These are phyloP conservation scores for Strigamia crassipes DNA, from an alignment of 2,888 invertebrate species.

Conservation along the genomic window DNA sequence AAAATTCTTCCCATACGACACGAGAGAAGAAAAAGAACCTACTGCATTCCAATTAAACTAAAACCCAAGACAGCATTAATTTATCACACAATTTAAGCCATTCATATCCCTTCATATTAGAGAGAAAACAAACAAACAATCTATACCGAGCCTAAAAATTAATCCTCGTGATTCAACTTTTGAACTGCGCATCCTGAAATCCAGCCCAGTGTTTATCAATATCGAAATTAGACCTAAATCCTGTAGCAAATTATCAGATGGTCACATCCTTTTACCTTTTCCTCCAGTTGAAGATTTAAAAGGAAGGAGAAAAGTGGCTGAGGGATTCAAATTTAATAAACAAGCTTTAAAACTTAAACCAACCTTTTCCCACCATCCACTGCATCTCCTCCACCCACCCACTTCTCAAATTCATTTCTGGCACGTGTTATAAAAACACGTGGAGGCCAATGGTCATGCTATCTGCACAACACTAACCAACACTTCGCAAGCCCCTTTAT, in stretches of 20 bases:
- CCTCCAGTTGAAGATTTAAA: background rate
- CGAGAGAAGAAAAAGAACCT: background rate
- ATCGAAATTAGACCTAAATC: background rate
- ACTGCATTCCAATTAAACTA: background rate
- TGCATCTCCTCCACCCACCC: background rate
- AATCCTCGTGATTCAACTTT: background rate
- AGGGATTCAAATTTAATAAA: background rate
- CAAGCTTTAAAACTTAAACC: background rate
- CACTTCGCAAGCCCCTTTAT: background rate
- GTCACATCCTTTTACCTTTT: background rate
- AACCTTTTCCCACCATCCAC: background rate
- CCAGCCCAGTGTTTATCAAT: background rate
- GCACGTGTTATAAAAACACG: conserved; percentile 8
- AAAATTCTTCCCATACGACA: background rate
- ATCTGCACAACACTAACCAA: background rate
- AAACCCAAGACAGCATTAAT: background rate
- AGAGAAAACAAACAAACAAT: background rate
- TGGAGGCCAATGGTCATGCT: conserved; percentile 5
- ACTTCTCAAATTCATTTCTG: background rate
- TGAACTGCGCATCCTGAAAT: background rate
- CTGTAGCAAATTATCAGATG: background rate
- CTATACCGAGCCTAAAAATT: background rate
- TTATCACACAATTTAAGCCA: background rate
- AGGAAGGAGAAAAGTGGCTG: background rate
- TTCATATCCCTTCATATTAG: background rate